These are phyloP conservation scores for Psilopsiagon aymara DNA, from an alignment of 2,113 vertebrate species.

Conservation along the genomic window DNA sequence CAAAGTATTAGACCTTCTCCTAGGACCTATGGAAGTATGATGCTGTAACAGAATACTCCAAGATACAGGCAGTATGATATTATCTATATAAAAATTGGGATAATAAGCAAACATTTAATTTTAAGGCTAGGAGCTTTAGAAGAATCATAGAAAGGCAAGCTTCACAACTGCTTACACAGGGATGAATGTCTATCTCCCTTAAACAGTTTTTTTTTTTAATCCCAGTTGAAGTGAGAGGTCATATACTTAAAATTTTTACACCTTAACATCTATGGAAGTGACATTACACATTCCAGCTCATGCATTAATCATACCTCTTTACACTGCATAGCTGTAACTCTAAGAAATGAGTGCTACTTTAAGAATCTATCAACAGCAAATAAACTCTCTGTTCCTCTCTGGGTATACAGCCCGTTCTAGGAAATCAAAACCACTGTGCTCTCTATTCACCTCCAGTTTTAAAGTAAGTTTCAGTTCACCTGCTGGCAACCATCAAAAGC, in stretches of 20 bases:
- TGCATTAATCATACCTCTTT: conserved; percentile 22
- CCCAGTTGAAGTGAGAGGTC: not conserved
- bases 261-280: not conserved
- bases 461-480: not conserved
- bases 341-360: not conserved
- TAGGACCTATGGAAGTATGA: not conserved
- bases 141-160: not conserved
- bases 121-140: not conserved
- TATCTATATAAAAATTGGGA: not conserved
- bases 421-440: not conserved
- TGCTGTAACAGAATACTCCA: not conserved
- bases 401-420: not conserved
- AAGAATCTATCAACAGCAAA: not conserved
- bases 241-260: conserved; percentile 9
- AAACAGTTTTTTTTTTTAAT: not conserved
- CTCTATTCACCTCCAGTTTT: not conserved
- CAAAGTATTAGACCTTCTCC: not conserved
- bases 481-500: not conserved
- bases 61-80: not conserved
- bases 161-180: not conserved
- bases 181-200: not conserved
- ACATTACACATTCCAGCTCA: not conserved
- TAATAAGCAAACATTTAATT: not conserved
- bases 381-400: not conserved
- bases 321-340: not conserved